phyloP scores from a whole-genome alignment of 2,797 vertebrate genomes.

The Meriones psammophilus region DNA sequence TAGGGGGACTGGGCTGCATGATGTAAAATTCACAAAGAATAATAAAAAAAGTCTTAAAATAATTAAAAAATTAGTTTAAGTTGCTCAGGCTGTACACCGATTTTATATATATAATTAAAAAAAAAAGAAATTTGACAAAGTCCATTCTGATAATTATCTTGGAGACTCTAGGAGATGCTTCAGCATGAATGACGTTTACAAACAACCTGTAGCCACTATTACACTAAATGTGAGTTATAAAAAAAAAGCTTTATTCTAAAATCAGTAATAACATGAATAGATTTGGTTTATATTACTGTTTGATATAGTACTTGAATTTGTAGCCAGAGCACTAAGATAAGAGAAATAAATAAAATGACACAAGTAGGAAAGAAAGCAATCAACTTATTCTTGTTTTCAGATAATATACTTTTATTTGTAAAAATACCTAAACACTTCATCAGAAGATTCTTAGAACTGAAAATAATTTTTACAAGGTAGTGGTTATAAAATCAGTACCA shows the following conservation, averaged over 20 bases:
- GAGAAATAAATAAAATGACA: neutral
- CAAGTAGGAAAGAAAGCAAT: neutral
- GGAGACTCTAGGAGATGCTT: neutral
- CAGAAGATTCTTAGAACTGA: neutral
- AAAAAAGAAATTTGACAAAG: no score
- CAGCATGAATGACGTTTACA: neutral
- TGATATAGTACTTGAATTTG: neutral
- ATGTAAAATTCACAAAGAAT: no score
- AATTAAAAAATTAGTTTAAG: no score
- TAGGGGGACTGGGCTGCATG: no score
- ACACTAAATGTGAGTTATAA: neutral
- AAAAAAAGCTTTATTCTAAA: neutral
- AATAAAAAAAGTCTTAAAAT: no score
- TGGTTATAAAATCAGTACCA: neutral
- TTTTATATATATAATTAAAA: no score
- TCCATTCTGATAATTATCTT: neutral
- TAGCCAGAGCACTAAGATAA: neutral
- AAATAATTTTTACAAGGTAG: neutral
- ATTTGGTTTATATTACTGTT: neutral
- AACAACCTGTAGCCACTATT: neutral
- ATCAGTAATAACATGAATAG: neutral
- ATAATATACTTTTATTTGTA: neutral
- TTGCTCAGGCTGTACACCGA: no score
- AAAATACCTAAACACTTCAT: neutral
- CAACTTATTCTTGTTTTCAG: neutral